phyloP scores from a whole-genome alignment of 1,140 invertebrate species.

The Bombus sibiricus region DNA sequence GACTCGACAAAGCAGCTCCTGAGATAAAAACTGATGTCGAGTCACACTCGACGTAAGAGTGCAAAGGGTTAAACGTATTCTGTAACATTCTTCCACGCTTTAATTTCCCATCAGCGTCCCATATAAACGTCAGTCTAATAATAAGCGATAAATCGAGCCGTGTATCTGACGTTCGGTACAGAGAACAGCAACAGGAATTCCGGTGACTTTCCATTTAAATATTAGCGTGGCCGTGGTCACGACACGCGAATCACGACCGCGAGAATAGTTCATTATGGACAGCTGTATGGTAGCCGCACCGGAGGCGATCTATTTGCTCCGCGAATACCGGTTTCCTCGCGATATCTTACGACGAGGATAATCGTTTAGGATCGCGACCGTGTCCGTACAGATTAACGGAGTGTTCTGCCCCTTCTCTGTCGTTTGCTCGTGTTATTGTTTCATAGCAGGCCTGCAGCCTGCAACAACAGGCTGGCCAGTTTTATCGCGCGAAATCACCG shows the following conservation, averaged over 20 bases:
- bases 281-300: conserved; percentile 44
- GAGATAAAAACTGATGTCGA: too few relatives aligned
- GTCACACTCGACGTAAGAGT: too few relatives aligned
- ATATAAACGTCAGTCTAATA: not conserved
- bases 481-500: conserved; percentile 23
- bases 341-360: conserved; percentile 50
- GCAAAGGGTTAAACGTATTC: too few relatives aligned
- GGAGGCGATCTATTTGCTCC: conserved; percentile 53
- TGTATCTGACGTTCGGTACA: too few relatives aligned
- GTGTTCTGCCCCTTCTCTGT: conserved; percentile 37
- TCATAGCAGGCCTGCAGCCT: conserved; percentile 29
- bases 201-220: conserved; percentile 61
- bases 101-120: not conserved
- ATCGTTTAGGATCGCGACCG: conserved; percentile 31
- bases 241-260: conserved; percentile 59
- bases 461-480: not conserved
- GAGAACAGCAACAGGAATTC: conserved; percentile 37
- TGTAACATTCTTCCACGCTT: not conserved
- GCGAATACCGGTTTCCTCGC: conserved; percentile 40
- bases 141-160: conserved; percentile 31
- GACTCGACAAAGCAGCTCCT: too few relatives aligned
- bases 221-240: conserved; percentile 52
- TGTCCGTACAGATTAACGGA: conserved; percentile 58
- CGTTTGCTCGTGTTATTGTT: conserved; percentile 58
- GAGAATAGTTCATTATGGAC: conserved; percentile 59